These are phyloP conservation scores for Trachelipus rathkii DNA, from an alignment of 1,140 invertebrate genomes.

Conservation along the genomic window DNA sequence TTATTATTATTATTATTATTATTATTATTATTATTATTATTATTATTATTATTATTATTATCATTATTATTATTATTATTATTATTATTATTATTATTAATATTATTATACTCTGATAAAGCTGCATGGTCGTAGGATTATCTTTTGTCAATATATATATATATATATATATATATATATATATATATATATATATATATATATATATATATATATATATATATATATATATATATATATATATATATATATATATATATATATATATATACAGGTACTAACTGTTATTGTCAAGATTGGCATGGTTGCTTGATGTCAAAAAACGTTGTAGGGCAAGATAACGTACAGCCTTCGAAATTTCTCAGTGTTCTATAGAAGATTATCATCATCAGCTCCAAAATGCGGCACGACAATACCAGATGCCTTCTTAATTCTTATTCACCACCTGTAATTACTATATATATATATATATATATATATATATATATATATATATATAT, in stretches of 20 bases:
- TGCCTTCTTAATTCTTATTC: conserved; percentile 74
- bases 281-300: conserved; percentile 85
- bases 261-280: conserved; percentile 53
- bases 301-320: conserved; percentile 94
- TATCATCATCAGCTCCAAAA: conserved; percentile 71
- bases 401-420: conserved; percentile 67
- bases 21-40: too few relatives aligned
- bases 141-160: too few relatives aligned
- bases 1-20: too few relatives aligned
- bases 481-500: conserved; percentile 23
- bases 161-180: conserved; percentile 17
- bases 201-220: not conserved
- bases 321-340: conserved; percentile 81
- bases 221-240: conserved; percentile 19
- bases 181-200: conserved; percentile 21
- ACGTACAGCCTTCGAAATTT: conserved; percentile 89
- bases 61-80: too few relatives aligned
- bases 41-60: too few relatives aligned
- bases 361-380: conserved; percentile 78
- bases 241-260: conserved; percentile 21
- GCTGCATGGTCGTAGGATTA: too few relatives aligned
- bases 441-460: not conserved
- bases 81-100: too few relatives aligned
- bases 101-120: too few relatives aligned
- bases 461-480: conserved; percentile 21